These are phyloP conservation scores for Tethya wilhelma DNA, from an alignment of 37 sponge, comb jelly and placozoan species.

Conservation along the genomic window DNA sequence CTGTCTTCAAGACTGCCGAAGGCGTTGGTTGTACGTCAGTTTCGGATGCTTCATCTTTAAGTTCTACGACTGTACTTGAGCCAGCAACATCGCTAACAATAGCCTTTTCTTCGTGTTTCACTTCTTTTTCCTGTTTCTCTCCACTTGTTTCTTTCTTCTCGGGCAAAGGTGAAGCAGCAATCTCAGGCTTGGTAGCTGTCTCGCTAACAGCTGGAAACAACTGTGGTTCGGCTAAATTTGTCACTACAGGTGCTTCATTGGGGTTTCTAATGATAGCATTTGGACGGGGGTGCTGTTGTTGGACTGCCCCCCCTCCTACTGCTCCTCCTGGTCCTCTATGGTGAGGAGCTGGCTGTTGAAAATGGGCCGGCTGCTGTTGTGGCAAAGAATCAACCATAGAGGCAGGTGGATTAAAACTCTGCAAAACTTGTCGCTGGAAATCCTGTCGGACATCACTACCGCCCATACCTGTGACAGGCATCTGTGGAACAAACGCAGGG, in stretches of 20 bases:
- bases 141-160: background rate
- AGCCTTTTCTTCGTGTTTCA: background rate
- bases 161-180: background rate
- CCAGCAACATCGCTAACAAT: background rate
- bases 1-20: background rate
- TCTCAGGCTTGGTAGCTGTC: background rate
- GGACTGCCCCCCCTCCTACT: constrained; percentile 1
- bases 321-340: background rate
- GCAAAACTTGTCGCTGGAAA: background rate
- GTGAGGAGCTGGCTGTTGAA: too few relatives aligned
- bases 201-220: too few relatives aligned
- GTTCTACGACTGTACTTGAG: background rate
- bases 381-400: too few relatives aligned
- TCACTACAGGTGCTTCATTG: background rate
- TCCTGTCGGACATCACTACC: background rate
- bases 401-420: too few relatives aligned
- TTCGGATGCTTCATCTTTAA: background rate
- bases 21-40: background rate
- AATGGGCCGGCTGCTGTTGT: too few relatives aligned
- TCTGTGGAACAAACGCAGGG: background rate
- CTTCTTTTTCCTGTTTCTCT: background rate
- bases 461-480: background rate
- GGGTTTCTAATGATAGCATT: constrained; percentile 36
- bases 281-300: constrained; percentile 2
- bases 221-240: too few relatives aligned